A percentile compares a stretch with the other conserved stretches of the same genome.
Evolutionary conservation across 2,797 vertebrate species (phyloP).

Genomic region (Labeo calbasu): DNA sequence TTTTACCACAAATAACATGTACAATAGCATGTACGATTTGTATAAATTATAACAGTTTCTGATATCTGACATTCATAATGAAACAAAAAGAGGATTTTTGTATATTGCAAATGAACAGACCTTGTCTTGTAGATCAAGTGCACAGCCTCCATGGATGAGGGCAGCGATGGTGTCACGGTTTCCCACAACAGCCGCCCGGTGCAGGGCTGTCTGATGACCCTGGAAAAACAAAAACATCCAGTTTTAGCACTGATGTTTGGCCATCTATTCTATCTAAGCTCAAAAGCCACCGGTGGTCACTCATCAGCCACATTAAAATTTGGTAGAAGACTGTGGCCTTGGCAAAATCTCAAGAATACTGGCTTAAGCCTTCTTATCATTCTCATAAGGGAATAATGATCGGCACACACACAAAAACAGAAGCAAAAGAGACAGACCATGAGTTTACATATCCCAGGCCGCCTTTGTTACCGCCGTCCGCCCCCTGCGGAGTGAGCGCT

Average conservation of each 20-base stretch:
- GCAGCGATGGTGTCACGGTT: constrained; percentile 80
- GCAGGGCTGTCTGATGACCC: constrained; percentile 85
- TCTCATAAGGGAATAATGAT: background rate
- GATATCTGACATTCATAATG: background rate
- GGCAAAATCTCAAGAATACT: background rate
- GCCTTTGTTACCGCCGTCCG: background rate
- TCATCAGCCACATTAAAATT: constrained; percentile 7
- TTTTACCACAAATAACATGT: background rate
- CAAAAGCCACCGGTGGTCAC: constrained; percentile 4
- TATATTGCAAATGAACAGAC: constrained; percentile 68
- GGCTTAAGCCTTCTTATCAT: background rate
- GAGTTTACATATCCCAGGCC: constrained; percentile 44
- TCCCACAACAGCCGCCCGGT: constrained; percentile 85
- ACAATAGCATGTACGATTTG: background rate
- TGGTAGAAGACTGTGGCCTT: background rate
- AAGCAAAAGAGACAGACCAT: constrained; percentile 42
- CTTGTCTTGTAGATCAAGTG: constrained; percentile 89
- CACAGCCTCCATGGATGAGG: constrained; percentile 88
- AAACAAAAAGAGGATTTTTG: background rate
- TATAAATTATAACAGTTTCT: background rate
- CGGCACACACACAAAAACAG: background rate
- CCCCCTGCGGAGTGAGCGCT: background rate
- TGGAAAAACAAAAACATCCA: constrained; percentile 51
- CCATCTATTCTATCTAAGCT: background rate
- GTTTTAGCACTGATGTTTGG: background rate